phyloP scores from a whole-genome alignment of 2,797 vertebrate species.

The Chelmon rostratus region DNA sequence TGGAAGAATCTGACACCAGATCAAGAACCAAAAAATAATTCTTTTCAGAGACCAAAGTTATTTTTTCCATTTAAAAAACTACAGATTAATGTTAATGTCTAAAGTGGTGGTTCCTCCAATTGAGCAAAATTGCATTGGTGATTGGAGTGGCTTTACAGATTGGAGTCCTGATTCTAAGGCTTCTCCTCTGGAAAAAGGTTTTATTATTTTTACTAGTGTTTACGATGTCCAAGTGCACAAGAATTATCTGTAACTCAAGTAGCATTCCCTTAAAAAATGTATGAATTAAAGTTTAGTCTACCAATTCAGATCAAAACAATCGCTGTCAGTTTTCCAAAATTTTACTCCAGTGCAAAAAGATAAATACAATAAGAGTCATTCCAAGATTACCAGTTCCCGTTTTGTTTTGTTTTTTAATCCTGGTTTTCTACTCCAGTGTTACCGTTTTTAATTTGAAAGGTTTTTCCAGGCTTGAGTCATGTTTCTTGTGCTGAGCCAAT shows the following conservation, averaged over 20 bases:
- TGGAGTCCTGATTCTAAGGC: neutral
- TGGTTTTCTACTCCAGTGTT: slow-evolving; percentile 42
- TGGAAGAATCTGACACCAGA: slow-evolving; percentile 10
- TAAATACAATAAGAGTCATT: slow-evolving; percentile 38
- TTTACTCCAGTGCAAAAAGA: slow-evolving; percentile 87
- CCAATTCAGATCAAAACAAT: slow-evolving; percentile 46
- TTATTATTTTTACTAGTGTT: neutral
- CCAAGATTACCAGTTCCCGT: slow-evolving; percentile 9
- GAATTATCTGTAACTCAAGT: slow-evolving; percentile 29
- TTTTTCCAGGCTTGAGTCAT: slow-evolving; percentile 45
- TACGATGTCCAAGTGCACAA: slow-evolving; percentile 20
- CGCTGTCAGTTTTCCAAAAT: slow-evolving; percentile 73
- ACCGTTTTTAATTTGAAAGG: slow-evolving; percentile 33
- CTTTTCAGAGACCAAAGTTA: neutral
- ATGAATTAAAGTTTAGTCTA: slow-evolving; percentile 10
- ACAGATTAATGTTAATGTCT: slow-evolving; percentile 3
- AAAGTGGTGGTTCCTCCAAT: slow-evolving; percentile 11
- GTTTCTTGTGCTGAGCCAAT: slow-evolving; percentile 62
- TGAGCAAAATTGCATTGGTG: neutral
- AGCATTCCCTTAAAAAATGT: slow-evolving; percentile 39
- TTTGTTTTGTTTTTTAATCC: neutral
- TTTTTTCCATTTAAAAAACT: slow-evolving; percentile 1
- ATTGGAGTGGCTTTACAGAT: slow-evolving; percentile 9
- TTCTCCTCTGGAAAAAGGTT: neutral
- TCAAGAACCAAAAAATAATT: neutral